Evolutionary conservation across 2,888 invertebrate genomes (phyloP), one percentile per base, ranked within the genome.

Genomic region (Camponotus fellah): DNA sequence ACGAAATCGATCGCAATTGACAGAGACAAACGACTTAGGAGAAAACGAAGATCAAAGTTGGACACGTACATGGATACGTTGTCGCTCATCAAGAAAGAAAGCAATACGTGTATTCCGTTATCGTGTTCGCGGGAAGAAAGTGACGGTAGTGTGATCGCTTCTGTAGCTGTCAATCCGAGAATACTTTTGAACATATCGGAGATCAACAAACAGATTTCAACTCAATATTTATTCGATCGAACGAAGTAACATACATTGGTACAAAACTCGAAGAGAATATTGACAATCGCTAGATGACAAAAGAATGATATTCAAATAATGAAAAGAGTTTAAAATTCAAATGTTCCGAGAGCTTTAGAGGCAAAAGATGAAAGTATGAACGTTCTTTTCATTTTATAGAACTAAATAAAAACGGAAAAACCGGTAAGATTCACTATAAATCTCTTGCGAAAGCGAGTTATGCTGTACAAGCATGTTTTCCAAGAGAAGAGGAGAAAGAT

Each of bases 21-120:
- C 75, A 64, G 75, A 75, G 75, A 75, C 62, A 62, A 75, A 75
- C 21, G 75, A 75, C 46, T 75, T 46, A 62, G 46, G 21, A 64
- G 62, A 62, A 75, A 75, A 46, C 46, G 21, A 62, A 21, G n/a
- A 75, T 62, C 75, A 21, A 46, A 75, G 46, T 62, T 62, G 46
- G 62, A 49, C 21, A 14, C 34, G 21, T 62, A 62, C 10, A 64
- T 49, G 46, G 46, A 64, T 34, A 64, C 21, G 17, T 64, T 49
- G 75, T 34, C 14, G 46, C 10, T 62, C 37, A 49, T 75, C 75
- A 49, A 56, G 34, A 64, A 75, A 34, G 64, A 64, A 75, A 49
- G 64, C 64, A 46, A 12, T 21, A 49, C 8, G 17, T 49, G 34
- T 21, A 49, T 75, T 56, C 49, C 49, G 37, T 60, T 9, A 17